Evolutionary conservation across 2,888 invertebrate genomes (phyloP).

Genomic region (Leptodirus hochenwartii): DNA sequence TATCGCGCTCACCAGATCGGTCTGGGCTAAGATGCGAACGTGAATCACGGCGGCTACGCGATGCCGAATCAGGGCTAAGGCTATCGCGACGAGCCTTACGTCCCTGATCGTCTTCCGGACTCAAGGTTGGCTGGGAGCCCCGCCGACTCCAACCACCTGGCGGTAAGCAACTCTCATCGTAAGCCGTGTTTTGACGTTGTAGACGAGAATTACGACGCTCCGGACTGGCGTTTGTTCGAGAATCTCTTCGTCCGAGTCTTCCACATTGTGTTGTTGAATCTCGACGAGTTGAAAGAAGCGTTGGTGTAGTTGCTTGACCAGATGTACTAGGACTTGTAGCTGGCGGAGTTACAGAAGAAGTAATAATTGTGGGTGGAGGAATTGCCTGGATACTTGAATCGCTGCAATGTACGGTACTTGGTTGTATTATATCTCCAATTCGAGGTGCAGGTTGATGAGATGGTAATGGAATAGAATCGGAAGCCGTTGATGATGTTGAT

Average conservation of each 20-base stretch:
- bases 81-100: slow-evolving; percentile 66
- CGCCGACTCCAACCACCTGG: slow-evolving; percentile 45
- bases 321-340: slow-evolving; percentile 61
- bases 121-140: slow-evolving; percentile 66
- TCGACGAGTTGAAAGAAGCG: slow-evolving; percentile 36
- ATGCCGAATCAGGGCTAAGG: slow-evolving; percentile 78
- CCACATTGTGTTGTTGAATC: slow-evolving; percentile 79
- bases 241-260: slow-evolving; percentile 42
- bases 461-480: slow-evolving; percentile 42
- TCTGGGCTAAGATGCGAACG: slow-evolving; percentile 65
- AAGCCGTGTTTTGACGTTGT: slow-evolving; percentile 75
- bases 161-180: slow-evolving; percentile 67
- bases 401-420: slow-evolving; percentile 14
- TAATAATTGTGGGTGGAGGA: slow-evolving; percentile 62
- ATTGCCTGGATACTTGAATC: slow-evolving; percentile 35
- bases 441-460: slow-evolving; percentile 11
- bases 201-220: slow-evolving; percentile 39
- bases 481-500: slow-evolving; percentile 53
- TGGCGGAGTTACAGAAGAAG: slow-evolving; percentile 67
- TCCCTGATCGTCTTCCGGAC: slow-evolving; percentile 60
- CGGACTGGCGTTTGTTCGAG: slow-evolving; percentile 44
- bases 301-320: slow-evolving; percentile 30
- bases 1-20: slow-evolving; percentile 58
- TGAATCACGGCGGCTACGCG: slow-evolving; percentile 54
- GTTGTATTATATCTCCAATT: too few species aligned